phyloP scores from a whole-genome alignment of 2,888 invertebrate species.

The Mayetiola destructor region DNA sequence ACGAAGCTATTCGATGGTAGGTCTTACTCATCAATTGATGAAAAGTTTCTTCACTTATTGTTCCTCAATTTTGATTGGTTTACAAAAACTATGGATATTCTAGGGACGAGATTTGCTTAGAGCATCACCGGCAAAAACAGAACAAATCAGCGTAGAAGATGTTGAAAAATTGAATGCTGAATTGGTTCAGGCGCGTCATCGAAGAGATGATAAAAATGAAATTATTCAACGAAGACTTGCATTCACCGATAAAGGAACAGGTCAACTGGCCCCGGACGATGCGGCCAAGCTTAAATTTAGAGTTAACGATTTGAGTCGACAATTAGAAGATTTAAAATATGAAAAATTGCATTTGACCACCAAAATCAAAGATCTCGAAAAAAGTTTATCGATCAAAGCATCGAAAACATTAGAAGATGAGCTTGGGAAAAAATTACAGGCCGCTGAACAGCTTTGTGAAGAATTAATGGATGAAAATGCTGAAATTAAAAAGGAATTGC shows the following conservation, averaged over 20 bases:
- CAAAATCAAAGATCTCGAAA: conserved; percentile 59
- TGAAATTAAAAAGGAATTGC: conserved; percentile 81
- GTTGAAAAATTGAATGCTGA: conserved; percentile 36
- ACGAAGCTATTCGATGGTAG: neutral
- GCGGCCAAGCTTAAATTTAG: conserved; percentile 69
- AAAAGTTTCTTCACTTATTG: neutral
- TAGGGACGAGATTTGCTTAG: neutral
- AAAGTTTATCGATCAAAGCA: conserved; percentile 41
- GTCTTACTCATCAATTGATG: neutral
- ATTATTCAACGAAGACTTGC: conserved; percentile 61
- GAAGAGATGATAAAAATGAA: conserved; percentile 79
- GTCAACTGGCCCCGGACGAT: conserved; percentile 59
- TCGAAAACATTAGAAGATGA: conserved; percentile 43
- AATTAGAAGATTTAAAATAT: conserved; percentile 62
- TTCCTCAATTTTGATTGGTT: neutral
- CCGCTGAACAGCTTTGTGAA: conserved; percentile 83
- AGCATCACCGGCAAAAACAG: neutral
- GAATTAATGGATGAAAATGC: conserved; percentile 94
- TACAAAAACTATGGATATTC: neutral
- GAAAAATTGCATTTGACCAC: conserved; percentile 61
- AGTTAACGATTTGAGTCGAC: conserved; percentile 69
- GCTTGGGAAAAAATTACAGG: conserved; percentile 65
- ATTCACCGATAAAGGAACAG: conserved; percentile 61
- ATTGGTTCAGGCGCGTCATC: conserved; percentile 53
- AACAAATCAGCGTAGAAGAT: neutral